Conservation (phyloP, 2,888 invertebrate genomes). For the Hydroisotoma schaefferi region DNA sequence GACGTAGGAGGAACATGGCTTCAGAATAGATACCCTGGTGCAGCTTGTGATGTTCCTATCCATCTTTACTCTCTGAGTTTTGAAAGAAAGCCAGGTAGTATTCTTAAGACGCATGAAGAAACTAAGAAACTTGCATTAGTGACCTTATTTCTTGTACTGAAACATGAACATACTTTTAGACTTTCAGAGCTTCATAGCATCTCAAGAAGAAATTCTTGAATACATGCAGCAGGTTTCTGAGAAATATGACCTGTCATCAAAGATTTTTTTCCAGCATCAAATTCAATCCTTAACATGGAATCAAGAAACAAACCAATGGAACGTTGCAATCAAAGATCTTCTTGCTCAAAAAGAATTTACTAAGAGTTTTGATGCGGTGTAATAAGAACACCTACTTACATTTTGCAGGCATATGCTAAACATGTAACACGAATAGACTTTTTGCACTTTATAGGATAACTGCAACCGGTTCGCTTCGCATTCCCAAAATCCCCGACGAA, state of each 20-base stretch:
- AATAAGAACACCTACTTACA: neutral
- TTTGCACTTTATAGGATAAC: neutral
- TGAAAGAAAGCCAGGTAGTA: neutral
- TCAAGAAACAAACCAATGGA: conserved; percentile 1
- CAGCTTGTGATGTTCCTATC: neutral
- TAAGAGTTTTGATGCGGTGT: conserved; percentile 5
- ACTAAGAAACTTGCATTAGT: too few species aligned
- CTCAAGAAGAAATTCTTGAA: conserved; percentile 4
- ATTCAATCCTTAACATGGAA: conserved; percentile 10
- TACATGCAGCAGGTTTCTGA: conserved; percentile 2
- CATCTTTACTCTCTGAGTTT: neutral
- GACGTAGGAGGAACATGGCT: conserved; percentile 1
- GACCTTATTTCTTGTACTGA: too few species aligned
- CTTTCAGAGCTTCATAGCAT: too few species aligned
- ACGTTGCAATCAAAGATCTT: conserved; percentile 4
- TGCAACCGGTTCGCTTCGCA: conserved; percentile 5
- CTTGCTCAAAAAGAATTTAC: neutral
- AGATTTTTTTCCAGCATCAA: conserved; percentile 2
- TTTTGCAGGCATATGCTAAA: too few species aligned
- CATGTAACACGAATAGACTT: neutral
- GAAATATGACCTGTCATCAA: conserved; percentile 9
- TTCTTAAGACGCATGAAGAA: too few species aligned
- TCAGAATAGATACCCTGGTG: neutral
- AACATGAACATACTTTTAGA: conserved; percentile 1
- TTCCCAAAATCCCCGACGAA: conserved; percentile 4